phyloP scores from a whole-genome alignment of 30 jellyfish, hydroid and myxozoan genomes.

The Haliclystus octoradiatus region DNA sequence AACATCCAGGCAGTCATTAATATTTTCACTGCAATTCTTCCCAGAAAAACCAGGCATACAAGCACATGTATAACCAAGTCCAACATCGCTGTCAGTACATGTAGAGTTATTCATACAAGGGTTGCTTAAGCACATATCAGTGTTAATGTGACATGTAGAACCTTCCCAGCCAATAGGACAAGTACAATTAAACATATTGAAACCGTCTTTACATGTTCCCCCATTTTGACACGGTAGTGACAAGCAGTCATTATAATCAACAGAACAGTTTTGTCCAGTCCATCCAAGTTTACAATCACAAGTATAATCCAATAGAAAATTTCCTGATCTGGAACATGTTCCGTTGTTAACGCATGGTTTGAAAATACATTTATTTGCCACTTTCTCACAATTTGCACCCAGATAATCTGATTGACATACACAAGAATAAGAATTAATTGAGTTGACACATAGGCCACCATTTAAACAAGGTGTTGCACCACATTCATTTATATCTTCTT shows the following conservation, averaged over 20 bases:
- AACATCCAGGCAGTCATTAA: constrained; percentile 3
- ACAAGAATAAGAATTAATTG: constrained; percentile 19
- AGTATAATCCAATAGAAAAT: constrained; percentile 13
- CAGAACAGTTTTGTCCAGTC: constrained; percentile 48
- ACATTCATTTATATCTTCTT: constrained; percentile 28
- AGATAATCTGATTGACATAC: constrained; percentile 24
- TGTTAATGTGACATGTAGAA: constrained; percentile 32
- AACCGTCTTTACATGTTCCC: constrained; percentile 50
- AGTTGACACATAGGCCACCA: constrained; percentile 57
- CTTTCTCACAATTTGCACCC: constrained; percentile 27
- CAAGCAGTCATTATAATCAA: constrained; percentile 38
- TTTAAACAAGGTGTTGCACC: constrained; percentile 42
- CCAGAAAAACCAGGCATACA: constrained; percentile 39
- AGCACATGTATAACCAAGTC: constrained; percentile 37
- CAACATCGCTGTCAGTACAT: constrained; percentile 26
- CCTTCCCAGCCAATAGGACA: constrained; percentile 70
- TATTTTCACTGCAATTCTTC: constrained; percentile 13
- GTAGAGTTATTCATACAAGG: constrained; percentile 70
- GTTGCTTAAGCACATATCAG: constrained; percentile 37
- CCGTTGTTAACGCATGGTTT: constrained; percentile 55
- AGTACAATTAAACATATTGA: constrained; percentile 45
- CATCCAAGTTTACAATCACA: constrained; percentile 63
- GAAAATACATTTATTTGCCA: constrained; percentile 28
- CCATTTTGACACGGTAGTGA: constrained; percentile 38
- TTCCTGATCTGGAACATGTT: constrained; percentile 27